Evolutionary conservation across 2,797 vertebrate species (phyloP), one percentile per base, ranked within the genome.

Genomic region (Acrossocheilus wenchowensis): DNA sequence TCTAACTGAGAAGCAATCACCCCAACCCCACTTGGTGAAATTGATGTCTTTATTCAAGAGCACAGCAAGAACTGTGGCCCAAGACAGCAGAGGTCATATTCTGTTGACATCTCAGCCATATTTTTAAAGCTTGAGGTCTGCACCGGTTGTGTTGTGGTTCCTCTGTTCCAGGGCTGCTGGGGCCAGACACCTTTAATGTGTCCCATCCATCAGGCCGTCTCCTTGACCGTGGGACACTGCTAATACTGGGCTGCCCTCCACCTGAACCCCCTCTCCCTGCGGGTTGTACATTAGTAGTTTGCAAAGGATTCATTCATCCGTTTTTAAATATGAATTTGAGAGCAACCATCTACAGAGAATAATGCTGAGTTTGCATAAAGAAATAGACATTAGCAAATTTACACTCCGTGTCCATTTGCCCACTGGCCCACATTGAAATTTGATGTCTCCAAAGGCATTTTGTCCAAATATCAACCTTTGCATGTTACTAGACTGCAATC

Each of bases 121-220:
- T 92, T 93, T 92, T 89, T 93, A 81, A 62, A 87, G 69, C 23
- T 90, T 72, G 77, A 43, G 39, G 14, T 43, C 23, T 88, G 74
- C 84, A 81, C 87, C 54, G 50, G 77, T 75, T 84, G 72, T 69
- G 48, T 48, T 77, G 41, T 86, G 78, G 88, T 82, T 87, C 88
- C 83, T 68, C 88, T 48, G 91, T 89, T 92, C 89, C 90, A 14
- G 41, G 45, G 43, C 72, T 82, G 54, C 88, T 89, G 78, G 72
- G 90, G 87, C 87, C 75, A 85, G 90, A 87, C 48, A 90, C 30
- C 83, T 80, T 36, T 92, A 93, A 93, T 92, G 81, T 88, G 87
- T 91, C 91, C 91, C 90, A 94, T 94, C 90, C 90, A 92, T 94
- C 92, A 93, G 90, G 85, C 84, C 69, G 50, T 89, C 79, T 87